Conservation (phyloP, 2,797 vertebrate species). For the Sebastes hubbsi region DNA sequence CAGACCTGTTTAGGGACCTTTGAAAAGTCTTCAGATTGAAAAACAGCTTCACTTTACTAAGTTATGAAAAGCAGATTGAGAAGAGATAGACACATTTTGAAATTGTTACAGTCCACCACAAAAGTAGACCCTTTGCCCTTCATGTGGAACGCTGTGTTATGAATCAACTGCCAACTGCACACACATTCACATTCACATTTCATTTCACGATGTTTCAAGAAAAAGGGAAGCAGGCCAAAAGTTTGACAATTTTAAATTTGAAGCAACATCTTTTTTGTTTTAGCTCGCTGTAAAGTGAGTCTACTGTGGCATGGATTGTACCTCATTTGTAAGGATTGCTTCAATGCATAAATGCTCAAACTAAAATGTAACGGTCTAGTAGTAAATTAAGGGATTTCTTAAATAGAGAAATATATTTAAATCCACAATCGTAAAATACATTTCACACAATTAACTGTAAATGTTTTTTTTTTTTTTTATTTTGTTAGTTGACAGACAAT, state of each 20-base stretch:
- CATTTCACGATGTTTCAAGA: background rate
- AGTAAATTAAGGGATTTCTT: background rate
- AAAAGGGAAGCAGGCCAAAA: background rate
- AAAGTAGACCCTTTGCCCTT: background rate
- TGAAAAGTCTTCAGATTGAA: background rate
- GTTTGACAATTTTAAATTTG: background rate
- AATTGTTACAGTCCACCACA: background rate
- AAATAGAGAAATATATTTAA: background rate
- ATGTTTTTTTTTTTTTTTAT: background rate
- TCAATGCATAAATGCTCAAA: background rate
- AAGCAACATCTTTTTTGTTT: background rate
- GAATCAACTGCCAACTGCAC: background rate
- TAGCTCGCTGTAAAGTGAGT: background rate
- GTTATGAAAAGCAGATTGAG: conserved; percentile 8
- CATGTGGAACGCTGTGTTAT: background rate
- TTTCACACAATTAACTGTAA: background rate
- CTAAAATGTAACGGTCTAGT: background rate
- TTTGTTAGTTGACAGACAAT: background rate
- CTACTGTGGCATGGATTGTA: background rate
- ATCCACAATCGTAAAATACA: background rate
- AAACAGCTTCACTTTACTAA: background rate
- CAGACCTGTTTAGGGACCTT: background rate
- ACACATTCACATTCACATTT: background rate
- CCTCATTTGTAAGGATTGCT: background rate
- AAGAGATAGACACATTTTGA: background rate